phyloP scores from a whole-genome alignment of 23 tunicate genomes.

The Halocynthia aurantium region DNA sequence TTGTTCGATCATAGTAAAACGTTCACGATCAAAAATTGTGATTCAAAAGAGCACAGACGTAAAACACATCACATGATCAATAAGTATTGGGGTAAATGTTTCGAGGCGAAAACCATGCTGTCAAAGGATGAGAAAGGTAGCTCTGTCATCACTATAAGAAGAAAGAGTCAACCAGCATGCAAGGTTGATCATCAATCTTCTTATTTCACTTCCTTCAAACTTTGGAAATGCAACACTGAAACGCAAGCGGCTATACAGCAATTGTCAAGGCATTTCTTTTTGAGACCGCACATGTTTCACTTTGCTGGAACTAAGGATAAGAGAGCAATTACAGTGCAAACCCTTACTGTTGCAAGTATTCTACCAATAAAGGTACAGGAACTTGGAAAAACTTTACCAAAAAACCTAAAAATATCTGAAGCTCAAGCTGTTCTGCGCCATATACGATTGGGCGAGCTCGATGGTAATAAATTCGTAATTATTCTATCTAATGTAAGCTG shows the following conservation, averaged over 20 bases:
- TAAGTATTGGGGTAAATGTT: constrained; percentile 25
- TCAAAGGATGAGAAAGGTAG: not conserved
- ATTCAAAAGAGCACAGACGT: constrained; percentile 24
- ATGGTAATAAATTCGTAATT: constrained; percentile 32
- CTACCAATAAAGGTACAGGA: constrained; percentile 3
- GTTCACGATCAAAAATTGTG: not conserved
- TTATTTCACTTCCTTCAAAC: constrained; percentile 3
- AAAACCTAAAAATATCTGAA: constrained; percentile 20
- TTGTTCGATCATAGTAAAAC: not conserved
- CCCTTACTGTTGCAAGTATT: constrained; percentile 36
- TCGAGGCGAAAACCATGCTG: constrained; percentile 28
- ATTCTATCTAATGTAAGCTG: constrained; percentile 20
- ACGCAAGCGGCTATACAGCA: constrained; percentile 37
- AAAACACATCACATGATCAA: constrained; percentile 28
- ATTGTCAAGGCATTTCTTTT: constrained; percentile 7
- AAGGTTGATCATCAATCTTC: not conserved
- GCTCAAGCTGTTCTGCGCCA: constrained; percentile 17
- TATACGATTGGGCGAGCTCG: constrained; percentile 26
- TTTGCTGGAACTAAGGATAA: constrained; percentile 67
- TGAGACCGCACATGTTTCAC: constrained; percentile 23
- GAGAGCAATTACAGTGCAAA: constrained; percentile 49
- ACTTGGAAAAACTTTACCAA: constrained; percentile 17
- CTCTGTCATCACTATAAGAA: constrained; percentile 5
- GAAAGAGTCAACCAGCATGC: constrained; percentile 7
- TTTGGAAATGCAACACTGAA: constrained; percentile 39